Base-by-base conservation (phyloP, 2,888 invertebrate species). In the Nectonema munidae region DNA sequence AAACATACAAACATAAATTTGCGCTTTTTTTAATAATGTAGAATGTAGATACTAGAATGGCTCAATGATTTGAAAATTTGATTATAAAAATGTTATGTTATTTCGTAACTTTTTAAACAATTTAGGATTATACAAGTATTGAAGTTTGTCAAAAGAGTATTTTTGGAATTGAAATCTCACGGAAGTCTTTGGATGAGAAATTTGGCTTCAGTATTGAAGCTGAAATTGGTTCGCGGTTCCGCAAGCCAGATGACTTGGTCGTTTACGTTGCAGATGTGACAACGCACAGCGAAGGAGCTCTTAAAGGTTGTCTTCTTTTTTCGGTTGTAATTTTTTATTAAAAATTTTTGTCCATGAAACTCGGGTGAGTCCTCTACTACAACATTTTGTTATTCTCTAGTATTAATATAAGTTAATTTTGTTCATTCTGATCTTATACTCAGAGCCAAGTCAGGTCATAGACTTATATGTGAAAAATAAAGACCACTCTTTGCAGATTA, bases 131-230 rank as follows among this genome's bases (percentile, higher is more conserved):
- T 47, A 50, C 74, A 75, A 55, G 77, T 75, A 40, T 83, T 41
- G 83, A 86, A 61, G 77, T 86, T 37, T 81, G 81, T 56, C 75
- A 76, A 50, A 86, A 86, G 64, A 75, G 81, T 52, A 64, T 83
- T 45, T 83, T 83, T 59, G 81, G 83, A 65, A 76, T 83, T 47
- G 81, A 83, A 55, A 63, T 86, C 50, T 71, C 73, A 49, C 65
- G 83, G 43, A 69, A 68, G 45, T 73, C 75, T 6, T 63, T 76
- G 49, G 79, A 81, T 49, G 74, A 76, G 55, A 77, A 81, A 73
- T 86, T 83, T 73, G 86, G 86, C 47, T 79, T 86, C 61, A 76
- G 76, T 45, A 81, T 86, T 38, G 86, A 86, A 57, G 83, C 83
- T 2, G 83, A 86, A 58, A 65, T 86, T 42, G 77, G 81, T 44